phyloP scores from a whole-genome alignment of 2,113 vertebrate genomes.

The Psammodynastes pulverulentus region DNA sequence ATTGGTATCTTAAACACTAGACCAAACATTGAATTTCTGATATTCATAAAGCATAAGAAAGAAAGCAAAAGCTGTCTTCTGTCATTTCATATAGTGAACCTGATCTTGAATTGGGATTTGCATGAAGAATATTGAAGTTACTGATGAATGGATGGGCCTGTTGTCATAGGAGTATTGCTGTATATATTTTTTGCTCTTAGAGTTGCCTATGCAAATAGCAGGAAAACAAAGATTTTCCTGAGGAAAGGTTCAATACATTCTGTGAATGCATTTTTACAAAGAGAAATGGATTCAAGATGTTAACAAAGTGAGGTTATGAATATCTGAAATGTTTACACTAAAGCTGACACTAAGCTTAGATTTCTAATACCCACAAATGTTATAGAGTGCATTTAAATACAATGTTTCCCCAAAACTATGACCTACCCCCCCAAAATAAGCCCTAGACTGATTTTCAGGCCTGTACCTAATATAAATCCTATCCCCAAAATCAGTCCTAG shows the following conservation, averaged over 20 bases:
- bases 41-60: slow-evolving; percentile 4
- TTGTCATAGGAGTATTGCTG: background rate
- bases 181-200: slow-evolving; percentile 2
- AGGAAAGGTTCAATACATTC: slow-evolving; percentile 11
- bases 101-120: background rate
- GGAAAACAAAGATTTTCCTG: slow-evolving; percentile 19
- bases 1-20: background rate
- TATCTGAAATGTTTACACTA: slow-evolving; percentile 37
- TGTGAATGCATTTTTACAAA: slow-evolving; percentile 3
- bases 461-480: no score
- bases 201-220: slow-evolving; percentile 21
- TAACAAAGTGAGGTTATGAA: slow-evolving; percentile 15
- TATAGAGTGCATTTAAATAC: background rate
- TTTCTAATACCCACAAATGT: slow-evolving; percentile 18
- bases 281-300: slow-evolving; percentile 31
- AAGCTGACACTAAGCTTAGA: slow-evolving; percentile 28
- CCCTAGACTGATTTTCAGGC: no score
- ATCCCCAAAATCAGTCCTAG: no score
- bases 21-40: background rate
- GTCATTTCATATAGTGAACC: slow-evolving; percentile 3
- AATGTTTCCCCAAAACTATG: no score
- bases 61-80: background rate
- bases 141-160: background rate
- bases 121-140: slow-evolving; percentile 4
- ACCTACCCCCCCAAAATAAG: no score